Evolutionary conservation across 2,888 invertebrate species (phyloP).

Genomic region (Acronicta alni): DNA sequence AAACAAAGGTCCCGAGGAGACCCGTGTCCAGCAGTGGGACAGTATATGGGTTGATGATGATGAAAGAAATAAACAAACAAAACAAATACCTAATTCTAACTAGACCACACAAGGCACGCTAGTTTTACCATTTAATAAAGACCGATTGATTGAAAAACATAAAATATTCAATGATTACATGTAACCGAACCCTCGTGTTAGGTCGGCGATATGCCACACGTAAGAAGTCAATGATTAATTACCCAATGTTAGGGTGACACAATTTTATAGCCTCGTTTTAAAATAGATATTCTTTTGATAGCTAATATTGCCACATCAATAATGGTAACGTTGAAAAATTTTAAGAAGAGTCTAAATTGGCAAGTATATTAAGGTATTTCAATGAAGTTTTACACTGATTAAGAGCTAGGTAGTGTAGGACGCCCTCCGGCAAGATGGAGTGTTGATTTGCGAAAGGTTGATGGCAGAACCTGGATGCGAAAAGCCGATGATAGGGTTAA

Average conservation of each 20-base stretch:
- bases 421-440: too few species aligned
- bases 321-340: conserved; percentile 7
- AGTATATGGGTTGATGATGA: too few species aligned
- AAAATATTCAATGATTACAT: conserved; percentile 52
- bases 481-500: too few species aligned
- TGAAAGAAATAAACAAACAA: too few species aligned
- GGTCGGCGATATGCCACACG: conserved; percentile 37
- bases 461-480: too few species aligned
- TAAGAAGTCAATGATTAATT: conserved; percentile 48
- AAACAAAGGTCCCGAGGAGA: too few species aligned
- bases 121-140: conserved; percentile 14
- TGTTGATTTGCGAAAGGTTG: too few species aligned
- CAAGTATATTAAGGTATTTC: too few species aligned
- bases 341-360: not conserved
- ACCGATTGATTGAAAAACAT: conserved; percentile 45
- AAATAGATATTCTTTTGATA: conserved; percentile 26
- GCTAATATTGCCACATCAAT: conserved; percentile 18
- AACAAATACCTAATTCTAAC: conserved; percentile 3
- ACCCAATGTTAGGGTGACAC: conserved; percentile 20
- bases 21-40: too few species aligned
- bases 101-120: conserved; percentile 18
- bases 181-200: conserved; percentile 33
- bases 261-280: conserved; percentile 25
- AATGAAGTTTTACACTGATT: not conserved
- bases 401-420: too few species aligned